Evolutionary conservation across 2,888 invertebrate genomes (phyloP).

Genomic region (Drosophila prolongata): DNA sequence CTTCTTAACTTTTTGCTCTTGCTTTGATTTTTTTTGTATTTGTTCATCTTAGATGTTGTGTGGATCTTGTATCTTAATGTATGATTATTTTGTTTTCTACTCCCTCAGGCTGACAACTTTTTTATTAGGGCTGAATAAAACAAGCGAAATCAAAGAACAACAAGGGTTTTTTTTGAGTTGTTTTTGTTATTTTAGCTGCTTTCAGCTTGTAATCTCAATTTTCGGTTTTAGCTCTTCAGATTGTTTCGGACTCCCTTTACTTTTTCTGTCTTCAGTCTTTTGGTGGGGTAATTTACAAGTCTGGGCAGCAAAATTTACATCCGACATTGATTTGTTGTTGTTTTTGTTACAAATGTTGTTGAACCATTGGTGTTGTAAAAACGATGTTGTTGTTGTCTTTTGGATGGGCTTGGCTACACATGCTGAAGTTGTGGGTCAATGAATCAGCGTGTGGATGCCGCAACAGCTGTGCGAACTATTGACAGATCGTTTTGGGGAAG

Average conservation of each 20-base stretch:
- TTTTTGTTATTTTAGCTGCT: constrained; percentile 65
- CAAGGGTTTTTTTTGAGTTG: constrained; percentile 24
- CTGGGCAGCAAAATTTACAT: constrained; percentile 66
- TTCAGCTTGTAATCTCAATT: constrained; percentile 52
- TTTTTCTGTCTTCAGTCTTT: constrained; percentile 48
- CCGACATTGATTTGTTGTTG: constrained; percentile 46
- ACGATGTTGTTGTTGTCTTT: constrained; percentile 17
- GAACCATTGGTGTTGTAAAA: constrained; percentile 6
- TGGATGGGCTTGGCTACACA: constrained; percentile 43
- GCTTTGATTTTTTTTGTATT: constrained; percentile 1
- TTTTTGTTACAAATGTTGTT: constrained; percentile 6
- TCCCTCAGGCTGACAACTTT: constrained; percentile 53
- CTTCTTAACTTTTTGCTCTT: constrained; percentile 12
- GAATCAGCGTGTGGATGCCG: constrained; percentile 59
- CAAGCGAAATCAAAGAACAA: constrained; percentile 51
- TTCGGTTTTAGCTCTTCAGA: constrained; percentile 32
- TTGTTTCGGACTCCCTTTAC: constrained; percentile 10
- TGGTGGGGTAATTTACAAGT: constrained; percentile 66
- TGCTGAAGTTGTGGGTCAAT: constrained; percentile 65
- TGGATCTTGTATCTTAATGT: constrained; percentile 51
- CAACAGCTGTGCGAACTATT: constrained; percentile 63
- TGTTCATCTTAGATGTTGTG: constrained; percentile 3
- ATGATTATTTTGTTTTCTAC: constrained; percentile 63
- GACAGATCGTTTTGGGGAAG: constrained; percentile 22
- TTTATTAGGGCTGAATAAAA: constrained; percentile 62